A percentile compares a stretch with the other conserved stretches of the same genome.
phyloP scores from a whole-genome alignment of 2,113 vertebrate genomes.

The Redunca redunca region DNA sequence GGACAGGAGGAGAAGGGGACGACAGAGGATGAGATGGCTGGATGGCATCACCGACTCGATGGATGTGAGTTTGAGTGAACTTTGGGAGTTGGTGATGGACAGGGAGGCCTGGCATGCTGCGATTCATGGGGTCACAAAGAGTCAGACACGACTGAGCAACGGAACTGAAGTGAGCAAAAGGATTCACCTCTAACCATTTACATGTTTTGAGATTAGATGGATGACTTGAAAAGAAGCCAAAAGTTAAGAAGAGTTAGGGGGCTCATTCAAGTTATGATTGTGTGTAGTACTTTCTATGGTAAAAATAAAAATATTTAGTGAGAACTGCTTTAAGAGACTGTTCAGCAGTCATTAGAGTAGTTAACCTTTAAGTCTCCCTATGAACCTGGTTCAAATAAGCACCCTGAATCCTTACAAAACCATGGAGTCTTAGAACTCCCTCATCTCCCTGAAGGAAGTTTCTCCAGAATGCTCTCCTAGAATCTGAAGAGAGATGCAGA shows the following conservation, averaged over 20 bases:
- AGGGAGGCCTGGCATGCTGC: no score
- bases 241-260: not conserved
- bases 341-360: not conserved
- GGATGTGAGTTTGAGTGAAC: no score
- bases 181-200: not conserved
- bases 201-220: not conserved
- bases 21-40: no score
- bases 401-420: not conserved
- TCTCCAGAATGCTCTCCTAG: not conserved
- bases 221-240: not conserved
- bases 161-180: not conserved
- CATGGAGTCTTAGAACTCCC: not conserved
- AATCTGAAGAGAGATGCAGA: not conserved
- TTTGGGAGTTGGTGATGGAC: no score
- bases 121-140: no score
- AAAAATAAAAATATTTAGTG: not conserved
- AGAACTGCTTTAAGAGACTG: not conserved
- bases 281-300: not conserved
- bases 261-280: not conserved
- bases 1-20: no score
- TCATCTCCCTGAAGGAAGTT: not conserved
- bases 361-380: not conserved
- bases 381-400: not conserved
- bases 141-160: no score
- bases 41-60: no score